A percentile compares a stretch with the other conserved stretches of the same genome.
These are phyloP conservation scores for Pseudopodoces humilis DNA, from an alignment of 2,113 vertebrate genomes.

Conservation along the genomic window DNA sequence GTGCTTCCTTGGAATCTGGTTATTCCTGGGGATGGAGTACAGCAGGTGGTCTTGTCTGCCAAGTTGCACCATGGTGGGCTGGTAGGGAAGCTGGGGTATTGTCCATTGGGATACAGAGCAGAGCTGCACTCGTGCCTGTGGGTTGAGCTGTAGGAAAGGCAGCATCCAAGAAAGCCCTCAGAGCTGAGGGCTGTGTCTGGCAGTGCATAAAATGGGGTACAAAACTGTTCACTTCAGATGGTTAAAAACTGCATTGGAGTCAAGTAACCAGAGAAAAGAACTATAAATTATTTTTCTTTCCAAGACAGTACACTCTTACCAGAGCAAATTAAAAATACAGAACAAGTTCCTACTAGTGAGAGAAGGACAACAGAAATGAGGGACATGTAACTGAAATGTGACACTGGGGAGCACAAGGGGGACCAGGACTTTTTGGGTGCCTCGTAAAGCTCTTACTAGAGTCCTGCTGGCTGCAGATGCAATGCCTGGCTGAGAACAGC, in stretches of 20 bases:
- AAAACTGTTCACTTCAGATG: rapidly evolving
- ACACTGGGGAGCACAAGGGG: not conserved
- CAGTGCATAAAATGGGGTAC: not conserved
- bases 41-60: not conserved
- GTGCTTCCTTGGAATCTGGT: not conserved
- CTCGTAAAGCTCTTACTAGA: not conserved
- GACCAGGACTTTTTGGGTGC: rapidly evolving
- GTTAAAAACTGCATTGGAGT: not conserved
- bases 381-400: rapidly evolving
- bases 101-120: not conserved
- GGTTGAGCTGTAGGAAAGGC: not conserved
- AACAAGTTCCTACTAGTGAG: not conserved
- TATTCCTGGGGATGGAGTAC: not conserved
- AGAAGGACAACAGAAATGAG: not conserved
- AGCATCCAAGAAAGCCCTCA: not conserved
- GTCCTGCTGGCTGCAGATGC: rapidly evolving
- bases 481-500: not conserved
- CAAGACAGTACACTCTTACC: not conserved
- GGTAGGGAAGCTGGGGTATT: not conserved
- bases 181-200: not conserved
- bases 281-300: not conserved
- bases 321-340: conserved; percentile 34
- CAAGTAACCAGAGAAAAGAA: not conserved
- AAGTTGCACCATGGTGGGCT: rapidly evolving
- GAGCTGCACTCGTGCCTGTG: not conserved